Evolutionary conservation across 2,797 vertebrate genomes (phyloP).

Genomic region (Knipowitschia caucasica): DNA sequence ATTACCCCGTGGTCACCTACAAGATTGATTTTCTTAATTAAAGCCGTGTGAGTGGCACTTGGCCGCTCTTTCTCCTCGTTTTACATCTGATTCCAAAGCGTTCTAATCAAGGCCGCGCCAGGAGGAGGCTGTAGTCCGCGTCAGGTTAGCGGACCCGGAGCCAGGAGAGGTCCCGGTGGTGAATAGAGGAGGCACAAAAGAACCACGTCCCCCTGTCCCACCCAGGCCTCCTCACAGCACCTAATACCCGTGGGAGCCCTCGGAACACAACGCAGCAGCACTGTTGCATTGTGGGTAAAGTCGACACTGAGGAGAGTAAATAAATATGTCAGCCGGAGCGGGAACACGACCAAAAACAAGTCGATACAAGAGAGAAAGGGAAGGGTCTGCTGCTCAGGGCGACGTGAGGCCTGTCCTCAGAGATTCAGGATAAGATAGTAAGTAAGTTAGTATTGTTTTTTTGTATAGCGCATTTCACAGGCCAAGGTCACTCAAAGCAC

Average conservation of each 20-base stretch:
- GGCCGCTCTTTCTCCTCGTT: not conserved
- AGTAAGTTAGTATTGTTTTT: no score
- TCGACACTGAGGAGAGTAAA: conserved; percentile 46
- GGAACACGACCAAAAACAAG: not conserved
- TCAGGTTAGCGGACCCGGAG: conserved; percentile 30
- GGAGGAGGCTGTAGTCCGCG: conserved; percentile 5
- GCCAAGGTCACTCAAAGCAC: no score
- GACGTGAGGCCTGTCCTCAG: no score
- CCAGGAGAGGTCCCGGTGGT: conserved; percentile 25
- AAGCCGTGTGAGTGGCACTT: not conserved
- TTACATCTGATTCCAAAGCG: conserved; percentile 28
- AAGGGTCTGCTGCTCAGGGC: no score
- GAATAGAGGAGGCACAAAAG: conserved; percentile 50
- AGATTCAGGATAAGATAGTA: no score
- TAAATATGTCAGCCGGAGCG: conserved; percentile 40
- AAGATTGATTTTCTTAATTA: not conserved
- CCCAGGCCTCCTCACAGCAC: conserved; percentile 43
- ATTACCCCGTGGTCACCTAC: no score
- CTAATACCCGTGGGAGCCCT: conserved; percentile 70
- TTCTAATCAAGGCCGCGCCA: conserved; percentile 24
- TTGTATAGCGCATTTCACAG: no score
- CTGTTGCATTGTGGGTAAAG: conserved; percentile 13
- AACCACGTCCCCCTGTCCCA: conserved; percentile 33
- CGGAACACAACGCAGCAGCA: conserved; percentile 26
- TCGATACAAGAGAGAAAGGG: not conserved